A percentile compares a stretch with the other conserved stretches of the same genome.
phyloP scores from a whole-genome alignment of 2,113 vertebrate genomes.

The Neomonachus schauinslandi region DNA sequence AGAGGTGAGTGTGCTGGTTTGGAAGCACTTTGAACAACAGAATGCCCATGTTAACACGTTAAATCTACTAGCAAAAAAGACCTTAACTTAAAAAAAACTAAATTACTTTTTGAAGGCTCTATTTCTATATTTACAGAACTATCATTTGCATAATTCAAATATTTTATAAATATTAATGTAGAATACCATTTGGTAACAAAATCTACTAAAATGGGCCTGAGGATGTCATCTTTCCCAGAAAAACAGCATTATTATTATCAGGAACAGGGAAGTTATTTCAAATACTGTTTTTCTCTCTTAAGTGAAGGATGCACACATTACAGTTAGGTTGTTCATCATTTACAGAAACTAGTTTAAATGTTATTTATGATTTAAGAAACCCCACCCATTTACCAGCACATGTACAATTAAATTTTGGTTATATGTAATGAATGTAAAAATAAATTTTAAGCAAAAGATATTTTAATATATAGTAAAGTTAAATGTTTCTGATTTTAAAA shows the following conservation, averaged over 20 bases:
- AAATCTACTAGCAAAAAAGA: not conserved
- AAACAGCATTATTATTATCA: not conserved
- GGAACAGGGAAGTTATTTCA: not conserved
- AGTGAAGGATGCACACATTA: not conserved
- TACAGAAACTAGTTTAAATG: not conserved
- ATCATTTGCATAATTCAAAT: not conserved
- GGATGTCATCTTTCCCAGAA: not conserved
- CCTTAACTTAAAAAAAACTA: not conserved
- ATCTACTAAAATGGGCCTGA: not conserved
- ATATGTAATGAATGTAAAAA: not conserved
- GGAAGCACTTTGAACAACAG: conserved; percentile 55
- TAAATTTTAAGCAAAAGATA: not conserved
- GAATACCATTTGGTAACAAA: not conserved
- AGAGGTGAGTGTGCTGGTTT: conserved; percentile 67
- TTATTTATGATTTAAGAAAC: not conserved
- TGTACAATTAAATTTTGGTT: conserved; percentile 4
- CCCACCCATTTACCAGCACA: not conserved
- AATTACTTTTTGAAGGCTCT: not conserved
- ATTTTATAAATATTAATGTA: conserved; percentile 1
- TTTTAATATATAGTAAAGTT: not conserved
- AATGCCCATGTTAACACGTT: not conserved
- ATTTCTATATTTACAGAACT: not conserved
- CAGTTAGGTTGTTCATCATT: not conserved
- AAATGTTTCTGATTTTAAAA: conserved; percentile 16
- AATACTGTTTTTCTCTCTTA: not conserved